Conservation (phyloP, 2,113 vertebrate species). For the Cyanistes caeruleus region DNA sequence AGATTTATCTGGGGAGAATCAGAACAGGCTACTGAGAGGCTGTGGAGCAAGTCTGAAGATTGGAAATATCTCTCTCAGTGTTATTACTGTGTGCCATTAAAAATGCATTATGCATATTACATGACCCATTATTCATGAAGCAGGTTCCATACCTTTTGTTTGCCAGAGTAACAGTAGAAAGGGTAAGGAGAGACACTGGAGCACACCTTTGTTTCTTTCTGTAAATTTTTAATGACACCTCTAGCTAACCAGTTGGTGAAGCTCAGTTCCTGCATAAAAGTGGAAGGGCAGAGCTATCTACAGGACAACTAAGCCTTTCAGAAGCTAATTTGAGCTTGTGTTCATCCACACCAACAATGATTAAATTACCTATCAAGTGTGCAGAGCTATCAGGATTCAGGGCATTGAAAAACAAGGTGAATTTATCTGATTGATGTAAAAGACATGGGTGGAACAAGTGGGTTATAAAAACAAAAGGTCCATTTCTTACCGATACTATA, state of each 20-base stretch:
- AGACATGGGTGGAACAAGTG: constrained; percentile 65
- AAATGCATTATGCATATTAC: constrained; percentile 83
- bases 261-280: constrained; percentile 80
- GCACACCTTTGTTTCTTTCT: constrained; percentile 84
- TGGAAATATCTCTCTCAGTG: constrained; percentile 78
- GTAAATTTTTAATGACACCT: constrained; percentile 88
- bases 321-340: constrained; percentile 77
- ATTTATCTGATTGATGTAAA: constrained; percentile 82
- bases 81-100: constrained; percentile 81
- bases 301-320: constrained; percentile 76
- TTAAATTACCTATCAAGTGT: constrained; percentile 84
- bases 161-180: constrained; percentile 81
- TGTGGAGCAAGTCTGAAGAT: constrained; percentile 74
- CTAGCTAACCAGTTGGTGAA: constrained; percentile 86
- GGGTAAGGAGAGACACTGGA: constrained; percentile 76
- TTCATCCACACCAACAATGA: constrained; percentile 74
- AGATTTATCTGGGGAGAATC: constrained; percentile 68
- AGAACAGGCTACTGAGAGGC: constrained; percentile 76
- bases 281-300: constrained; percentile 81
- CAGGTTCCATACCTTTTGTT: constrained; percentile 81
- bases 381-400: constrained; percentile 81
- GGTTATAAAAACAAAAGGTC: constrained; percentile 16
- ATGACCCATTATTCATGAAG: constrained; percentile 85
- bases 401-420: constrained; percentile 76
- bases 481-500: background rate